Percentiles rank a stretch among this genome's conserved stretches.
These are phyloP conservation scores for Alces alces DNA, from an alignment of 2,113 vertebrate species.

Conservation along the genomic window DNA sequence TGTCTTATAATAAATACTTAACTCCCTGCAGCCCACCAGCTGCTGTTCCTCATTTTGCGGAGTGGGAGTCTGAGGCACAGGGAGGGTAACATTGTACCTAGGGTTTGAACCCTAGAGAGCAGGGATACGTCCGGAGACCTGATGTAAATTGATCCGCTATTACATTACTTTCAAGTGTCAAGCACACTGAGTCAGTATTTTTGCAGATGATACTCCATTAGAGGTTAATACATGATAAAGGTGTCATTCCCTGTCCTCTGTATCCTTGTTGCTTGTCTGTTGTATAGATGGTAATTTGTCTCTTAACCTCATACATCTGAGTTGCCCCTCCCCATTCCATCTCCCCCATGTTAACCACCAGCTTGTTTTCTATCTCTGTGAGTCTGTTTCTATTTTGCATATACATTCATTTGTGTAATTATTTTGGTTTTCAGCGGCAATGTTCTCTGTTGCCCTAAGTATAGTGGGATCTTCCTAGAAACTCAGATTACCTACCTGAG, in stretches of 20 bases:
- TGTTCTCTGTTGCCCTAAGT: background rate
- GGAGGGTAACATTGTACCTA: background rate
- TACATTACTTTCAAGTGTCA: background rate
- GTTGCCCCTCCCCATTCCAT: background rate
- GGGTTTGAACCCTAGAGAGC: rapidly evolving
- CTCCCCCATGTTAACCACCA: background rate
- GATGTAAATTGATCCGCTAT: background rate
- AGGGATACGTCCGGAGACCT: background rate
- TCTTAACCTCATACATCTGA: background rate
- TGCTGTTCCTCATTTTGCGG: background rate
- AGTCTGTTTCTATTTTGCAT: background rate
- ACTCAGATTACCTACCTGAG: background rate
- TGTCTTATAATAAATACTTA: background rate
- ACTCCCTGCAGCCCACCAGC: background rate
- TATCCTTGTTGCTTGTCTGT: background rate
- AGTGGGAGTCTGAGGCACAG: background rate
- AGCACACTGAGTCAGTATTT: background rate
- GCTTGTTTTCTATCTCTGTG: no score
- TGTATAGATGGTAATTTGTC: background rate
- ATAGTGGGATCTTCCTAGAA: background rate
- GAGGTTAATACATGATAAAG: background rate
- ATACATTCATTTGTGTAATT: background rate
- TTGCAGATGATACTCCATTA: background rate
- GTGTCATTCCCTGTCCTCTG: background rate
- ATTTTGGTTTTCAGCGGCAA: background rate